phyloP scores from a whole-genome alignment of 2,113 vertebrate genomes.

The Pteropus alecto region DNA sequence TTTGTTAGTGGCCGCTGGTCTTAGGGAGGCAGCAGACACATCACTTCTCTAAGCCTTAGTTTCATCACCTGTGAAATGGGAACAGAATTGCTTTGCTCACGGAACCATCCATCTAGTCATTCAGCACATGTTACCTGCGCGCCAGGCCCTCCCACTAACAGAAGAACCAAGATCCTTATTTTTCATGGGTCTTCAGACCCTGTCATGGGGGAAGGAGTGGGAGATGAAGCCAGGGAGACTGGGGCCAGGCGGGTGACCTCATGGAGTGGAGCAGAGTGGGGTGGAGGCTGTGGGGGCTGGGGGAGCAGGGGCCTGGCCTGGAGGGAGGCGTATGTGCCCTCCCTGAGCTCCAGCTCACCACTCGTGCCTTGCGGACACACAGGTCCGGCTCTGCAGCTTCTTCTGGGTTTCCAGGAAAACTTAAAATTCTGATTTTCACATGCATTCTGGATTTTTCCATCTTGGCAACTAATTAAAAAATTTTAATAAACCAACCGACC shows the following conservation, averaged over 20 bases:
- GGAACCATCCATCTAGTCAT: neutral
- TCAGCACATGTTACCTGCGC: accelerated
- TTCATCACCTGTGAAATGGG: neutral
- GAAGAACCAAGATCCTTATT: no score
- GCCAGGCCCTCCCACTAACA: neutral
- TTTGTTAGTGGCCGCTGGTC: neutral
- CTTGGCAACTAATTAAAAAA: neutral
- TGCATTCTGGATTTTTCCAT: neutral
- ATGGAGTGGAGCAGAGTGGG: neutral
- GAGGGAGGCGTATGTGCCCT: accelerated
- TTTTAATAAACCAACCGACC: neutral
- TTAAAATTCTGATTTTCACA: accelerated
- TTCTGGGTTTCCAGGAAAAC: neutral
- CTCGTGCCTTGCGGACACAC: accelerated
- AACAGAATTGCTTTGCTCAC: neutral
- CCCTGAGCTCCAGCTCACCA: neutral
- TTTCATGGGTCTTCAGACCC: no score
- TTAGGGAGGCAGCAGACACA: neutral
- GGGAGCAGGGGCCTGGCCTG: neutral
- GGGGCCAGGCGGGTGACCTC: neutral
- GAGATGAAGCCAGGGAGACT: neutral
- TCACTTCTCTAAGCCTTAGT: neutral
- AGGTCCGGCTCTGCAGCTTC: accelerated
- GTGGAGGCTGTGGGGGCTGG: accelerated
- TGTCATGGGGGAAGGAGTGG: neutral